Base-by-base conservation (phyloP, 2,797 vertebrate genomes). In the Micromesistius poutassou region DNA sequence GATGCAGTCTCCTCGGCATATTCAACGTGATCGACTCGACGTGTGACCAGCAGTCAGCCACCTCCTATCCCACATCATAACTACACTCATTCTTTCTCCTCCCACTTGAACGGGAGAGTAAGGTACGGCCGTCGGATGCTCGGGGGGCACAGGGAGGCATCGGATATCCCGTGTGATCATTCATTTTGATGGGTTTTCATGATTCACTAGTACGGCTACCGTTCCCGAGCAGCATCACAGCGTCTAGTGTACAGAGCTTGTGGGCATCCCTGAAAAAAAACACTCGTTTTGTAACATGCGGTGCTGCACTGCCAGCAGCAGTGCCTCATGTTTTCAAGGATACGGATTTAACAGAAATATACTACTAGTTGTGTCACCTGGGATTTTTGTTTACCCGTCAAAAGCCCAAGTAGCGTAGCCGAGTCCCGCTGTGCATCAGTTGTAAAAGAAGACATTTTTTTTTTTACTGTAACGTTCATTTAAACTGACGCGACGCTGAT, bases 281-380 rank as follows among this genome's bases (percentile, higher is more conserved):
- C 70, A 80, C 80, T 78, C 85, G 83, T 93, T 89, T 91, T 83
- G 79, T 91, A 90, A 91, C 88, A 81, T 74, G 82, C 84, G 71
- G 83, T 78, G 89, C 90, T 89, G 86, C 87, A 84, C 78, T 55
- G 79, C 80, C 81, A 82, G 87, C 89, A 89, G 87, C 86, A 85
- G 62, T 68, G 25, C 62, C 62, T 85, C 78, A 71, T 38, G 78
- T 73, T 77, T 81, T 70, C 81, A 76, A 90, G 85, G 92, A 94
- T 93, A 92, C 93, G 92, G 93, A 93, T 90, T 87, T 90, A 92
- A 91, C 82, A 81, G 76, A 85, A 73, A 28, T 68, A 68, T 62
- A 87, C 79, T 82, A 38, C 70, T 78, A 80, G 76, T 78, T 35
- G 79, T 16, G 83, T 82, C 87, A 91, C 88, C 90, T 92, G 85